These are phyloP conservation scores for Conomelus anceps DNA, from an alignment of 2,888 invertebrate genomes.

Conservation along the genomic window DNA sequence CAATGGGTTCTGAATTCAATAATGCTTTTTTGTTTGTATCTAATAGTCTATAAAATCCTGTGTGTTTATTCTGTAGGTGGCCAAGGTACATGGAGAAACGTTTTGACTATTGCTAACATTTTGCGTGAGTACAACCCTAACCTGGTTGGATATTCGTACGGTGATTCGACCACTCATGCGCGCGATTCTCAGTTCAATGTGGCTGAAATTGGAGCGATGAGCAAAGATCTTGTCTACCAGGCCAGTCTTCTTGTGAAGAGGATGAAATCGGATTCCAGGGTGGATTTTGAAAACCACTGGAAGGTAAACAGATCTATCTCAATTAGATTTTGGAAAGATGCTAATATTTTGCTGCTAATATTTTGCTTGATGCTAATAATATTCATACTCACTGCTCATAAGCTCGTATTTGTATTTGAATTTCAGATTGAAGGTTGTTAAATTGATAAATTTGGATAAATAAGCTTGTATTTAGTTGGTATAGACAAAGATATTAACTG, in stretches of 20 bases:
- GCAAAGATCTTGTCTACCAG: slow-evolving; percentile 52
- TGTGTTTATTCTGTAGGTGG: slow-evolving; percentile 42
- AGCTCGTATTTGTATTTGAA: no score
- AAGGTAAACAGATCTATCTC: slow-evolving; percentile 47
- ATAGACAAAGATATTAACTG: no score
- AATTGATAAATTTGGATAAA: no score
- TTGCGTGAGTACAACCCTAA: slow-evolving; percentile 58
- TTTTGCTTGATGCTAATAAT: no score
- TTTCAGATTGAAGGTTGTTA: no score
- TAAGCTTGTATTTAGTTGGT: no score
- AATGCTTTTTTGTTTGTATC: neutral
- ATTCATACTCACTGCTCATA: no score
- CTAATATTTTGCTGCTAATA: no score
- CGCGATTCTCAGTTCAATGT: slow-evolving; percentile 50
- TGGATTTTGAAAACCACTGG: slow-evolving; percentile 53
- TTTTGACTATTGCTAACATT: slow-evolving; percentile 52
- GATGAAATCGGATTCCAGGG: slow-evolving; percentile 47
- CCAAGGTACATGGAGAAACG: slow-evolving; percentile 48
- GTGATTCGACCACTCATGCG: slow-evolving; percentile 46
- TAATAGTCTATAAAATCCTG: neutral
- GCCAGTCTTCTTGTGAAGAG: slow-evolving; percentile 48
- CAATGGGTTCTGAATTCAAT: no score
- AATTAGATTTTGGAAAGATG: no score
- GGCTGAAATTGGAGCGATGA: slow-evolving; percentile 53
- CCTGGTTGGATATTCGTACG: slow-evolving; percentile 53